phyloP scores from a whole-genome alignment of 2,888 invertebrate species.

The Xanthia icteritia region DNA sequence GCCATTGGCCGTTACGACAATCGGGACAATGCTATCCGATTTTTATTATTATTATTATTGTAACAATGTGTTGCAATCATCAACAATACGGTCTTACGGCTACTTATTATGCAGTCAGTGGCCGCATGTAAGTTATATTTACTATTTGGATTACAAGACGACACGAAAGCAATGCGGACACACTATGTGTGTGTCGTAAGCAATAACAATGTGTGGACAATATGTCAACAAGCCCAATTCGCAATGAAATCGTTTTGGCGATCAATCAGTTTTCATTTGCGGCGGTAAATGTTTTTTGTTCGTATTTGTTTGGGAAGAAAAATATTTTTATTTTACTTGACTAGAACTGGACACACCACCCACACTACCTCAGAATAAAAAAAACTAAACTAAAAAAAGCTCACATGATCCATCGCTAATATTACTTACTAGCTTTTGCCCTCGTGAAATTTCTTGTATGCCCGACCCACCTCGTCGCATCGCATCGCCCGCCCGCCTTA shows the following conservation, averaged over 20 bases:
- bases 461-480: background rate
- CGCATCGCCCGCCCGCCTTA: background rate
- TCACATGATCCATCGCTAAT: background rate
- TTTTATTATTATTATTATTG: background rate
- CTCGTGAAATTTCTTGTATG: background rate
- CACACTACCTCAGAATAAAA: background rate
- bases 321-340: background rate
- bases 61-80: background rate
- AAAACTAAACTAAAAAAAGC: no score
- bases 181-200: background rate
- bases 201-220: slow-evolving; percentile 30
- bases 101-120: background rate
- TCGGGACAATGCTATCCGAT: no score
- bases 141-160: slow-evolving; percentile 16
- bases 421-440: background rate
- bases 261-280: slow-evolving; percentile 36
- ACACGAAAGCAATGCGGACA: slow-evolving; percentile 14
- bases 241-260: slow-evolving; percentile 30
- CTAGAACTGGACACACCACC: background rate
- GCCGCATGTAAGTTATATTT: slow-evolving; percentile 12
- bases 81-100: slow-evolving; percentile 2
- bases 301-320: background rate
- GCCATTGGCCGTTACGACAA: no score
- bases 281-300: slow-evolving; percentile 20
- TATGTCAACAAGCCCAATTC: slow-evolving; percentile 29